A percentile compares a stretch with the other conserved stretches of the same genome.
phyloP scores from a whole-genome alignment of 2,113 vertebrate genomes.

The Apteryx owenii region DNA sequence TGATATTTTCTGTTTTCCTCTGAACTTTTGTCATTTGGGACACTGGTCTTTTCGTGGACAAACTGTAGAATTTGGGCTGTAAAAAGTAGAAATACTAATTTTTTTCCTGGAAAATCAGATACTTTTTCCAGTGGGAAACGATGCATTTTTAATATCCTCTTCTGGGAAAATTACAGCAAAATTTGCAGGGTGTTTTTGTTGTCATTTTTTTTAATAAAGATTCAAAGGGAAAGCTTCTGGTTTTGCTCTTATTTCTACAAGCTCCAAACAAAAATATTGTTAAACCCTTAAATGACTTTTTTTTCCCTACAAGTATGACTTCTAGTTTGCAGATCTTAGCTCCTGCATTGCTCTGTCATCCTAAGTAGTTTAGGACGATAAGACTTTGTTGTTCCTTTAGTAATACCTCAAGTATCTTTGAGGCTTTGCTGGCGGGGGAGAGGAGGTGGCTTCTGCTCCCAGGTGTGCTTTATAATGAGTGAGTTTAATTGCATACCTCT shows the following conservation, averaged over 20 bases:
- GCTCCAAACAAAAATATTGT: background rate
- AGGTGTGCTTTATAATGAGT: background rate
- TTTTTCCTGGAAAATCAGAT: background rate
- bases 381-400: background rate
- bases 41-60: background rate
- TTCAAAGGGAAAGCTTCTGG: background rate
- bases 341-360: background rate
- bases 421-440: background rate
- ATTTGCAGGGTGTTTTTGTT: background rate
- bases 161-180: background rate
- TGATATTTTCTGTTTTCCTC: background rate
- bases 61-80: background rate
- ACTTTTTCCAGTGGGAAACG: background rate
- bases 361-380: background rate
- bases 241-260: background rate
- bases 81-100: background rate
- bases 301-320: background rate
- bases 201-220: accelerated
- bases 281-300: background rate
- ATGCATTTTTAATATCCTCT: background rate
- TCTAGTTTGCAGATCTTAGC: background rate
- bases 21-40: background rate
- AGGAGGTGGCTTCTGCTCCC: background rate
- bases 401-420: background rate
- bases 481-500: background rate